phyloP scores from a whole-genome alignment of 2,113 vertebrate genomes.

The Dendropsophus ebraccatus region DNA sequence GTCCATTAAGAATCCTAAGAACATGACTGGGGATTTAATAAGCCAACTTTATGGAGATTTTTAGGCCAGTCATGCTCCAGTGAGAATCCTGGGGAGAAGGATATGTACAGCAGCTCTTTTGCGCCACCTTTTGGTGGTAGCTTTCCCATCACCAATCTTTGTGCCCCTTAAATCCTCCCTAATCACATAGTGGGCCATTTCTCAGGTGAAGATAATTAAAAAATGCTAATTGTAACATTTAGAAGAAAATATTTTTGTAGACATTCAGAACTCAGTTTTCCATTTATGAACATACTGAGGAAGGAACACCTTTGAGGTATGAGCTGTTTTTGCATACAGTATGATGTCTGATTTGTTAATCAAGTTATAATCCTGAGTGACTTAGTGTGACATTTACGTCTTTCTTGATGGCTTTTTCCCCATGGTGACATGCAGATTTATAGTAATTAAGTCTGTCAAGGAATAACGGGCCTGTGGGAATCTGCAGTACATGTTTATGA shows the following conservation, averaged over 20 bases:
- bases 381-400: constrained; percentile 43
- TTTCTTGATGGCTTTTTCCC: constrained; percentile 35
- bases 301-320: neutral
- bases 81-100: too few species aligned
- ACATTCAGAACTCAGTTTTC: neutral
- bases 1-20: too few species aligned
- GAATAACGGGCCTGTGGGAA: constrained; percentile 28
- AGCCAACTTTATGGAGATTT: too few species aligned
- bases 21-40: too few species aligned
- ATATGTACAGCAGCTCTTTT: too few species aligned
- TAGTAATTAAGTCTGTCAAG: constrained; percentile 34
- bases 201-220: too few species aligned
- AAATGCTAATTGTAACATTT: neutral
- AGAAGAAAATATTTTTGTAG: neutral
- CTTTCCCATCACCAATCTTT: too few species aligned
- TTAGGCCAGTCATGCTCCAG: too few species aligned
- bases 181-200: too few species aligned
- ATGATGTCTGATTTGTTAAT: constrained; percentile 40
- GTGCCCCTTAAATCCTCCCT: too few species aligned
- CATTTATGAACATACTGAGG: neutral
- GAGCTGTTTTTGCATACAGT: neutral
- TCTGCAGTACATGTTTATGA: neutral
- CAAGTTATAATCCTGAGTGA: constrained; percentile 46
- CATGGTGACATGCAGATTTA: constrained; percentile 41
- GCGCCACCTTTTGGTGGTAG: too few species aligned